Evolutionary conservation across 1,140 invertebrate species (phyloP).

Genomic region (Papilio polytes): DNA sequence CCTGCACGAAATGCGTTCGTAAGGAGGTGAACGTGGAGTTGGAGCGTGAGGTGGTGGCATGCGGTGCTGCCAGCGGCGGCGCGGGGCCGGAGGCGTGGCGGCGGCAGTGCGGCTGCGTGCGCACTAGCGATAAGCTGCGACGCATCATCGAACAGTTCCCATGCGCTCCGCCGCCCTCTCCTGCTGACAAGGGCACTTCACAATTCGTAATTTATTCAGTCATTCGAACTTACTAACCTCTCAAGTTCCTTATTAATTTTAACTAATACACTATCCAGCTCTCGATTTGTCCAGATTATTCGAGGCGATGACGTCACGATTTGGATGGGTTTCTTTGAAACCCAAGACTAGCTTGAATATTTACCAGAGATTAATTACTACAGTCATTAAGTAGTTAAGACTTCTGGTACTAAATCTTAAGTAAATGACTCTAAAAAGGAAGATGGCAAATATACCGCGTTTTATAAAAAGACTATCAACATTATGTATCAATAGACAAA

Average conservation of each 20-base stretch:
- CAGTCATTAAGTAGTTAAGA: not conserved
- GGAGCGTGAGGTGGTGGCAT: constrained; percentile 43
- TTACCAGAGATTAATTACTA: not conserved
- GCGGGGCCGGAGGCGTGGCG: constrained; percentile 47
- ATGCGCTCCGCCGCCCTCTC: constrained; percentile 56
- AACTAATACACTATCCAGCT: not conserved
- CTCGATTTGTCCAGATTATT: not conserved
- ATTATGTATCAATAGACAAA: too few species aligned
- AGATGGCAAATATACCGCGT: too few species aligned
- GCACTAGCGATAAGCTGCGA: constrained; percentile 70
- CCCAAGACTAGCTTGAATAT: not conserved
- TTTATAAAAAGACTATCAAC: too few species aligned
- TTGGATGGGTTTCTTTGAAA: not conserved
- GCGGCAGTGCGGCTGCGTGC: constrained; percentile 62
- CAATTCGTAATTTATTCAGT: not conserved
- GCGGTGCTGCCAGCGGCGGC: constrained; percentile 46
- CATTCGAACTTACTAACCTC: too few species aligned
- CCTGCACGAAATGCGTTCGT: not conserved
- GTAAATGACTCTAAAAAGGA: too few species aligned
- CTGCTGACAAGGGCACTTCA: constrained; percentile 36
- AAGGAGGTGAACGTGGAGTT: not conserved
- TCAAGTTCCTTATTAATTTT: too few species aligned
- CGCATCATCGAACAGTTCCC: constrained; percentile 63
- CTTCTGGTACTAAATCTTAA: too few species aligned
- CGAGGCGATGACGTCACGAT: not conserved